Evolutionary conservation across 1,140 invertebrate genomes (phyloP).

Genomic region (Drosophila pectinifera): DNA sequence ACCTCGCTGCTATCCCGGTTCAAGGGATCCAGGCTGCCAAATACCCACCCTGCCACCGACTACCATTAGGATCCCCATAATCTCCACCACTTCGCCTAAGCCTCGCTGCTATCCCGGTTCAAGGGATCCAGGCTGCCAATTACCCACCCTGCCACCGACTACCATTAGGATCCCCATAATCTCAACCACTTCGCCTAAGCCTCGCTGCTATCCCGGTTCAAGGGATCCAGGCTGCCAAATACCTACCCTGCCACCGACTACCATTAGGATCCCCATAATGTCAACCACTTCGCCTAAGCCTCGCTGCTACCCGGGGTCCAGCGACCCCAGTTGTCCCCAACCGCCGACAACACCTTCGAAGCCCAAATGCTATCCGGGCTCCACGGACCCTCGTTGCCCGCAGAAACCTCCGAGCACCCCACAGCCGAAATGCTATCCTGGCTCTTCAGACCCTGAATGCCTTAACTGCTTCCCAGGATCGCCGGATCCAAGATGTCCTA

Average conservation of each 20-base stretch:
- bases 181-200: constrained; percentile 19
- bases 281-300: constrained; percentile 24
- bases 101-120: constrained; percentile 80
- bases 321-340: constrained; percentile 73
- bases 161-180: constrained; percentile 24
- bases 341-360: constrained; percentile 19
- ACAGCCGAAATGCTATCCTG: too few species aligned
- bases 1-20: constrained; percentile 83
- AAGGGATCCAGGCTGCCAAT: constrained; percentile 82
- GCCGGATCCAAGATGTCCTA: constrained; percentile 41
- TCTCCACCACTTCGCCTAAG: constrained; percentile 19
- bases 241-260: constrained; percentile 42
- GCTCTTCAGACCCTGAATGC: constrained; percentile 84
- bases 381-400: constrained; percentile 21
- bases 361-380: constrained; percentile 44
- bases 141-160: constrained; percentile 36
- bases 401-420: neutral
- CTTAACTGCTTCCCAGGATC: constrained; percentile 80
- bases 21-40: constrained; percentile 84
- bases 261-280: constrained; percentile 18
- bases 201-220: constrained; percentile 80
- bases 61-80: constrained; percentile 23
- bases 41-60: constrained; percentile 38
- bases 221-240: constrained; percentile 82
- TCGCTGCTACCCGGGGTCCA: constrained; percentile 82